These are phyloP conservation scores for Pocillopora damicornis DNA, from an alignment of 64 coral and sea anemone genomes.

Conservation along the genomic window DNA sequence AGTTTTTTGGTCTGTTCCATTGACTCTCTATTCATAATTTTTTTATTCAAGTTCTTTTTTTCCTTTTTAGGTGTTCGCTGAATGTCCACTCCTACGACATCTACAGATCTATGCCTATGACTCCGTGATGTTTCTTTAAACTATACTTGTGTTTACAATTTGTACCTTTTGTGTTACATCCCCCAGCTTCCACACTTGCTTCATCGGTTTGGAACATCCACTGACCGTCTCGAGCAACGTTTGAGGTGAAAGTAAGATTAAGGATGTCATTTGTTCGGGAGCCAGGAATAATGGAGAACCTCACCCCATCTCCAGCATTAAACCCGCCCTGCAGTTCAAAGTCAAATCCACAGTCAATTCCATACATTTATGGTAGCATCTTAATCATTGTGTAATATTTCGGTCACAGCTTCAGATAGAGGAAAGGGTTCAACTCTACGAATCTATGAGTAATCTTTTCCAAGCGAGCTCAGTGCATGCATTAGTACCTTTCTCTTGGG, in stretches of 20 bases:
- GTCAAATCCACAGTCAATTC: background rate
- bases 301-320: conserved; percentile 41
- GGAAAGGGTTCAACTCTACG: too few relatives aligned
- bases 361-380: background rate
- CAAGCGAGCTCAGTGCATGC: too few relatives aligned
- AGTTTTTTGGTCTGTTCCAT: too few relatives aligned
- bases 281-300: conserved; percentile 18
- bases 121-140: too few relatives aligned
- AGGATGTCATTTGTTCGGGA: conserved; percentile 33
- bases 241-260: conserved; percentile 26
- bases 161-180: conserved; percentile 60
- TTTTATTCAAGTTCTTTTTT: too few relatives aligned
- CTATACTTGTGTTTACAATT: too few relatives aligned
- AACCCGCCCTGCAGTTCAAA: conserved; percentile 32
- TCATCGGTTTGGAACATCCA: conserved; percentile 30
- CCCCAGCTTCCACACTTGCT: conserved; percentile 36
- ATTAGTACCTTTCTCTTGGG: too few relatives aligned
- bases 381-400: background rate
- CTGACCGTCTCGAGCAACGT: conserved; percentile 17
- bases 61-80: too few relatives aligned
- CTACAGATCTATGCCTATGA: too few relatives aligned
- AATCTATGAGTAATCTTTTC: background rate
- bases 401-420: too few relatives aligned
- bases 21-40: too few relatives aligned
- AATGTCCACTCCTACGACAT: too few relatives aligned